Base-by-base conservation (phyloP, 1,140 invertebrate species). In the Rhynchophorus ferrugineus region DNA sequence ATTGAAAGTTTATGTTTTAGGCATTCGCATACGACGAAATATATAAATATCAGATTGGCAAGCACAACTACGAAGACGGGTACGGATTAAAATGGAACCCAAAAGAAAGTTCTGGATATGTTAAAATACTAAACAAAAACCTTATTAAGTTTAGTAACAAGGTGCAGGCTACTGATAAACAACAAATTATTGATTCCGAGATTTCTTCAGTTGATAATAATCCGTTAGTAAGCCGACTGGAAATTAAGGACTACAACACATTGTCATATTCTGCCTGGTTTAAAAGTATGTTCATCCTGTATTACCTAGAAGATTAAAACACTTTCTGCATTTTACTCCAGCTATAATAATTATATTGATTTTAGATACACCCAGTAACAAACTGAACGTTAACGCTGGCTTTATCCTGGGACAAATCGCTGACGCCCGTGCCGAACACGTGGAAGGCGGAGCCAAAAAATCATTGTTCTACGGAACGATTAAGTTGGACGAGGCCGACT, bases 401-500 rank as follows among this genome's bases (percentile, higher is more conserved):
- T 29, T 83, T 0, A 76, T 81, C 16, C 70, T 80, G 0, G 79
- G 81, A 34, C 82, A 85, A 61, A 71, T 82, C 17, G 73, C 81
- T 0, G 81, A 84, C 53, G 64, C 84, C 18, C 75, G 76, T 22
- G 75, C 75, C 0, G 76, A 82, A 53, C 59, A 71, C 48, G 60
- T 75, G 9, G 69, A 77, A 11, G 73, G 74, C 9, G 74, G 74
- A 1, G 69, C 70, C 0, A 81, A 82, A 67, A 75, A 78, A 35
- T 72, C 78, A 57, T 65, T 87, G 7, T 73, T 76, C 24, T 75
- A 77, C 46, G 73, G 75, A 1, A 72, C 75, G 2, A 52, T 86
- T 2, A 77, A 76, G 36, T 66, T 84, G 24, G 75, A 85, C 45
- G 76, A 86, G 22, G 71, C 76, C 8, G 79, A 86, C 60, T 81